A percentile compares a stretch with the other conserved stretches of the same genome.
phyloP scores from a whole-genome alignment of 2,888 invertebrate genomes.

The Galeopsomyia nigrocyanea region DNA sequence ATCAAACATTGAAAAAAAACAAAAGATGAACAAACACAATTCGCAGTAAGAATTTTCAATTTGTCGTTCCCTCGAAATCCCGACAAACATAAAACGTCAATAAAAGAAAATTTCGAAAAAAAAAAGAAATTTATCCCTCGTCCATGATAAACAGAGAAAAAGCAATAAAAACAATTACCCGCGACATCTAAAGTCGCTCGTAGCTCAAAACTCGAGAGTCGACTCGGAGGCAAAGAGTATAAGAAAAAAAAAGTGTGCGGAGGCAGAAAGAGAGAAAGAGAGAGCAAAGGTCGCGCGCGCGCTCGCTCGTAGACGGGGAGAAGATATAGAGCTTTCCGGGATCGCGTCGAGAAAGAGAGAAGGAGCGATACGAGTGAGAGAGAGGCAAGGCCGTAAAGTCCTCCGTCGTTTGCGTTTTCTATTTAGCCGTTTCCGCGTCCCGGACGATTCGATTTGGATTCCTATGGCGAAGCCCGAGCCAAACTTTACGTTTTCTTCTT shows the following conservation, averaged over 20 bases:
- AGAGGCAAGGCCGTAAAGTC: constrained; percentile 61
- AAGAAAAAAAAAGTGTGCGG: constrained; percentile 17
- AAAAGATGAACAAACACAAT: no score
- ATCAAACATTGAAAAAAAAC: no score
- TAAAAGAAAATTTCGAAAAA: no score
- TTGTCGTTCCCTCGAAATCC: no score
- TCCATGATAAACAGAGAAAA: no score
- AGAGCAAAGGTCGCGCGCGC: constrained; percentile 39
- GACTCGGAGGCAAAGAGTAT: not conserved
- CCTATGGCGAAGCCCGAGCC: not conserved
- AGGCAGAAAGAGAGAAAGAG: constrained; percentile 21
- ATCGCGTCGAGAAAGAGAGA: constrained; percentile 37
- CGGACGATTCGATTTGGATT: constrained; percentile 44
- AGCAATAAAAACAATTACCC: no score
- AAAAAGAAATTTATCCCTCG: no score
- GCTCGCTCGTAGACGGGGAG: constrained; percentile 33
- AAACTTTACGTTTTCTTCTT: not conserved
- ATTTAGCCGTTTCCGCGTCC: constrained; percentile 62
- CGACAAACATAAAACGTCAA: no score
- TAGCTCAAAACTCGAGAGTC: no score
- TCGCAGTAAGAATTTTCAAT: no score
- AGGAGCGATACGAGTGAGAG: constrained; percentile 51
- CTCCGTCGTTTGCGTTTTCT: constrained; percentile 65
- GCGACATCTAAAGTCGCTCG: no score
- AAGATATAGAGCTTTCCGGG: constrained; percentile 40